phyloP scores from a whole-genome alignment of 2,113 vertebrate genomes.

The Menura novaehollandiae region DNA sequence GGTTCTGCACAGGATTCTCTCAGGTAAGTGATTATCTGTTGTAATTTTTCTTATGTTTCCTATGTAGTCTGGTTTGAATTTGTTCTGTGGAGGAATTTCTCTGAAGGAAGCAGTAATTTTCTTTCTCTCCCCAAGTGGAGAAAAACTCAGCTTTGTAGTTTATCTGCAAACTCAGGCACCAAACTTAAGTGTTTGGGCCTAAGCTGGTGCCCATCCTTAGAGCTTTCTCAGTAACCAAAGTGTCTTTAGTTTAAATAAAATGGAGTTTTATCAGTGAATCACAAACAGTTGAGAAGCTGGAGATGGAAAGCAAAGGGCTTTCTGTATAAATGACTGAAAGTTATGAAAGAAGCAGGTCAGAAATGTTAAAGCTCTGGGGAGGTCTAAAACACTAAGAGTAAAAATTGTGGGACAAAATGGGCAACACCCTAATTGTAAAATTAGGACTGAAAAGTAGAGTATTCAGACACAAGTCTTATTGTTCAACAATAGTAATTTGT shows the following conservation, averaged over 20 bases:
- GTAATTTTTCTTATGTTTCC: rapidly evolving
- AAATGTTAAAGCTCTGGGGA: neutral
- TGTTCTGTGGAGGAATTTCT: neutral
- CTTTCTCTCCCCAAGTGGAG: rapidly evolving
- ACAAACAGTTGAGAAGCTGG: rapidly evolving
- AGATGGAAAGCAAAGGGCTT: neutral
- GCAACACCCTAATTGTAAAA: neutral
- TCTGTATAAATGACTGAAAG: neutral
- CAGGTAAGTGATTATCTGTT: neutral
- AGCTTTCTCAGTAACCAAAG: neutral
- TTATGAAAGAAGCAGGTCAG: neutral
- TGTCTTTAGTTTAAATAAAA: neutral
- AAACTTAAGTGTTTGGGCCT: rapidly evolving
- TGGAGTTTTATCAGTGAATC: neutral
- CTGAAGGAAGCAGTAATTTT: neutral
- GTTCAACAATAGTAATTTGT: rapidly evolving
- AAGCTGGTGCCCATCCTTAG: rapidly evolving
- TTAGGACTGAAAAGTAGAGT: neutral
- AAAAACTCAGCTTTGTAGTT: neutral
- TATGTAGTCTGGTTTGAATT: neutral
- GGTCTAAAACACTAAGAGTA: neutral
- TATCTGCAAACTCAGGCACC: neutral
- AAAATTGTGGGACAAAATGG: neutral
- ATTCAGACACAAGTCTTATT: neutral
- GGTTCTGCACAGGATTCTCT: rapidly evolving